phyloP scores from a whole-genome alignment of 2,888 invertebrate genomes.

The Euspilapteryx auroguttella region DNA sequence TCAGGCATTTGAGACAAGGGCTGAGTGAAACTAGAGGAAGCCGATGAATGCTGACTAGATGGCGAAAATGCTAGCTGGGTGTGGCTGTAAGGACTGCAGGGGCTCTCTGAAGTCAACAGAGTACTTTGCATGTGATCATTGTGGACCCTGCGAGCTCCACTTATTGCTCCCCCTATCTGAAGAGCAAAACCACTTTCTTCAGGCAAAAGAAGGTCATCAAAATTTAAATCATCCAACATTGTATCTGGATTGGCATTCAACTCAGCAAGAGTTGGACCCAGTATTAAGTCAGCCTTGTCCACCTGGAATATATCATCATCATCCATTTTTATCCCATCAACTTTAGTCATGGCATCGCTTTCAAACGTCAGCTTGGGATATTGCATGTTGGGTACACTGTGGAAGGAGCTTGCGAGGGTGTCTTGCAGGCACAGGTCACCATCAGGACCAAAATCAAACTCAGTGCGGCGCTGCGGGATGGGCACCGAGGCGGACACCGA shows the following conservation, averaged over 20 bases:
- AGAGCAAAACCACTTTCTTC: slow-evolving; percentile 66
- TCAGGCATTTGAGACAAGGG: slow-evolving; percentile 60
- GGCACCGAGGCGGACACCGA: slow-evolving; percentile 65
- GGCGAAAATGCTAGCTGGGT: slow-evolving; percentile 65
- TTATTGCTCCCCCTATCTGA: slow-evolving; percentile 52
- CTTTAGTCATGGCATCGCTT: slow-evolving; percentile 40
- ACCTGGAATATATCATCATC: slow-evolving; percentile 89
- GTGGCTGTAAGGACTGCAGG: slow-evolving; percentile 54
- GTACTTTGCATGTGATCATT: slow-evolving; percentile 19
- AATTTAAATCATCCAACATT: slow-evolving; percentile 80
- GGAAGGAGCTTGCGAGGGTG: slow-evolving; percentile 31
- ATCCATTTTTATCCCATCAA: slow-evolving; percentile 75
- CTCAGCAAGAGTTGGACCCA: slow-evolving; percentile 83
- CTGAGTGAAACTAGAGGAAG: slow-evolving; percentile 46
- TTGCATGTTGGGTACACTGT: slow-evolving; percentile 35
- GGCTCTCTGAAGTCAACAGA: slow-evolving; percentile 31
- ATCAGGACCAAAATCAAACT: slow-evolving; percentile 57
- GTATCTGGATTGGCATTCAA: slow-evolving; percentile 84
- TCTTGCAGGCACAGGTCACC: slow-evolving; percentile 61
- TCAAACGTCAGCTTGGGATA: slow-evolving; percentile 41
- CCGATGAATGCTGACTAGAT: slow-evolving; percentile 66
- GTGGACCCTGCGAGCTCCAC: slow-evolving; percentile 24
- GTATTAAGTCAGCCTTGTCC: slow-evolving; percentile 83
- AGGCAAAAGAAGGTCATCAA: slow-evolving; percentile 79
- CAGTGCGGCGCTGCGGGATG: slow-evolving; percentile 59